These are phyloP conservation scores for Sinopyrophorus schimmeli DNA, from an alignment of 2,888 invertebrate species.

Conservation along the genomic window DNA sequence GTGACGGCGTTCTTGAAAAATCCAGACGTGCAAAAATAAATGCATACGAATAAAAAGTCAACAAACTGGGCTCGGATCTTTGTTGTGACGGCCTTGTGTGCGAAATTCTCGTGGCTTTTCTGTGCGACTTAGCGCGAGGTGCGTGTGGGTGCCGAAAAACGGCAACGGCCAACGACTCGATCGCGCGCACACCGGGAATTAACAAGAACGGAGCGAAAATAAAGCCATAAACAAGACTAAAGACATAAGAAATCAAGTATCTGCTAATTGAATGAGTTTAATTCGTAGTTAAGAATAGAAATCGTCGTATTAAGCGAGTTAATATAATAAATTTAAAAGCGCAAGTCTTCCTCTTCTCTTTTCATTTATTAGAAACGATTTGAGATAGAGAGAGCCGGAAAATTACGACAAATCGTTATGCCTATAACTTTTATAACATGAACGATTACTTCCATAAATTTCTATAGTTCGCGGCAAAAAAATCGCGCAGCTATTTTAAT, in stretches of 20 bases:
- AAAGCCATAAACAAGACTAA: conserved; percentile 34
- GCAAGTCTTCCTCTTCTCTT: conserved; percentile 18
- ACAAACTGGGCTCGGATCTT: conserved; percentile 36
- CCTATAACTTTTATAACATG: conserved; percentile 19
- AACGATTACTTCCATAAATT: conserved; percentile 24
- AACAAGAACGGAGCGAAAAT: conserved; percentile 25
- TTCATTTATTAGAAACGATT: conserved; percentile 4
- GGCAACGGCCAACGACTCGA: too few relatives aligned
- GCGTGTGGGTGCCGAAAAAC: background rate
- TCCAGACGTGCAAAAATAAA: conserved; percentile 40
- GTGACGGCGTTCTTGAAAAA: conserved; percentile 39
- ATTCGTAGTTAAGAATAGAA: conserved; percentile 40
- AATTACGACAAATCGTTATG: conserved; percentile 17
- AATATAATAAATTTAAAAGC: conserved; percentile 30
- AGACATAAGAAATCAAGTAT: conserved; percentile 37
- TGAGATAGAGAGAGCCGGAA: conserved; percentile 10
- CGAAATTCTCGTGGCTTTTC: conserved; percentile 22
- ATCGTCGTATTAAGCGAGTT: conserved; percentile 39
- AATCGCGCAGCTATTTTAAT: conserved; percentile 20
- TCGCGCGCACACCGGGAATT: too few relatives aligned
- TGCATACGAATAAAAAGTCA: conserved; percentile 38
- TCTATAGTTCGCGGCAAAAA: conserved; percentile 15
- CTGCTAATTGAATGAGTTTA: conserved; percentile 40
- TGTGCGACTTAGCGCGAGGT: conserved; percentile 2
- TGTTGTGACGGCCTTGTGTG: conserved; percentile 36